phyloP scores from a whole-genome alignment of 2,888 invertebrate species.

The Ligdia adustata region DNA sequence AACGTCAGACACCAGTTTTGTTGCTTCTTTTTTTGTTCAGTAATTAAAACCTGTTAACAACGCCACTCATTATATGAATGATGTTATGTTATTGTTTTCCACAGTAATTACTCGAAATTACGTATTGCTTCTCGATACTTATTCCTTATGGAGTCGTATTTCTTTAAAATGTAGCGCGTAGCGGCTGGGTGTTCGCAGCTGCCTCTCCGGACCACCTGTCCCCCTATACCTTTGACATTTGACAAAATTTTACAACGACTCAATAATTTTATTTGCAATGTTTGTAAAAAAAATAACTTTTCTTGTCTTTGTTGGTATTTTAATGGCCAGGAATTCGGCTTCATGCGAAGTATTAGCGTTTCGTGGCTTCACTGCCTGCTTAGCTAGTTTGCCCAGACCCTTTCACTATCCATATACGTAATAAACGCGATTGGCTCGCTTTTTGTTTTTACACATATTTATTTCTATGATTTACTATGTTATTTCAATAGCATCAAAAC shows the following conservation, averaged over 20 bases:
- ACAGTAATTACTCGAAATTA: constrained; percentile 22
- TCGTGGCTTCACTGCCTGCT: no score
- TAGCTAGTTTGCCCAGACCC: no score
- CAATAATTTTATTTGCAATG: constrained; percentile 37
- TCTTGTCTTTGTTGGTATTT: no score
- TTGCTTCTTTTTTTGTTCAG: constrained; percentile 1
- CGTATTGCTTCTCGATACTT: constrained; percentile 36
- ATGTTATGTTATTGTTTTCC: constrained; percentile 17
- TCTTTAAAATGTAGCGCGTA: constrained; percentile 43
- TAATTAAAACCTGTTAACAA: constrained; percentile 13
- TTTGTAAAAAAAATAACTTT: no score
- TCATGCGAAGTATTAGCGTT: no score
- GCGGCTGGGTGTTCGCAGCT: constrained; percentile 47
- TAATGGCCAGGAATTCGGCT: no score
- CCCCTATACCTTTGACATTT: constrained; percentile 75
- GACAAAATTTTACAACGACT: constrained; percentile 39
- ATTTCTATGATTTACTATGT: not conserved
- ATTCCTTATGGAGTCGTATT: constrained; percentile 43
- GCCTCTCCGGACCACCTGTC: constrained; percentile 52
- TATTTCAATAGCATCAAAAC: no score
- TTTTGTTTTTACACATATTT: not conserved
- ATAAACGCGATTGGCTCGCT: no score
- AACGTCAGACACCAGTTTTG: not conserved
- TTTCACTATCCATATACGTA: no score
- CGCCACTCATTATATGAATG: constrained; percentile 9